Evolutionary conservation across 2,888 invertebrate genomes (phyloP).

Genomic region (Rhimphoctona megacephalus): DNA sequence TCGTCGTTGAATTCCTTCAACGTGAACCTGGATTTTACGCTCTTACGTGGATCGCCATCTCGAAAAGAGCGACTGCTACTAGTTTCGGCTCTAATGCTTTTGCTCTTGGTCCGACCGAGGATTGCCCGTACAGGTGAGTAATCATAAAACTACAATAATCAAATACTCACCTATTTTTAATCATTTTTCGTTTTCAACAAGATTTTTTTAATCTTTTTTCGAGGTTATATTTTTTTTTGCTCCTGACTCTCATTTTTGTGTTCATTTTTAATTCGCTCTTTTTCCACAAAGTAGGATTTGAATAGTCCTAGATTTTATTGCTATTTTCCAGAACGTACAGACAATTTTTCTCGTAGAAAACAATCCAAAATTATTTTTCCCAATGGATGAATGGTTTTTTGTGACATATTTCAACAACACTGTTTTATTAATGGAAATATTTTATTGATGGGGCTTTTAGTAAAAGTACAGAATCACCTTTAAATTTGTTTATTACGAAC

Average conservation of each 20-base stretch:
- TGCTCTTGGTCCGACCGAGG: conserved; percentile 84
- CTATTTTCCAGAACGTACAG: no score
- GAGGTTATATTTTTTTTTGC: no score
- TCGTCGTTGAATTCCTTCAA: conserved; percentile 91
- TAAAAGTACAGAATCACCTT: no score
- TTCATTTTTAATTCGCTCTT: no score
- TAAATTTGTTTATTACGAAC: neutral
- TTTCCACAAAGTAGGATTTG: no score
- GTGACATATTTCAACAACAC: neutral
- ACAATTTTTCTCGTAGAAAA: no score
- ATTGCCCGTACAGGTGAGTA: conserved; percentile 90
- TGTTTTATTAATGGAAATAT: no score
- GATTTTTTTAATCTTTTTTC: no score
- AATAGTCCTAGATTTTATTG: no score
- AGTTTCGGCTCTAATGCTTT: conserved; percentile 76
- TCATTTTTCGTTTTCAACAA: neutral
- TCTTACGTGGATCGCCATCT: conserved; percentile 92
- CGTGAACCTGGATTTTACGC: conserved; percentile 90
- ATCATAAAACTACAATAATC: neutral
- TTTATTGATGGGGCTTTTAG: no score
- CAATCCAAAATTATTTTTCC: no score
- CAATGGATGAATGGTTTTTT: neutral
- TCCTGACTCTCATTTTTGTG: no score
- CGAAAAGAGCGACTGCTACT: conserved; percentile 87
- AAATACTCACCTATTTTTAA: neutral